Base-by-base conservation (phyloP, 2,797 vertebrate species). In the Onychomys leucogaster region DNA sequence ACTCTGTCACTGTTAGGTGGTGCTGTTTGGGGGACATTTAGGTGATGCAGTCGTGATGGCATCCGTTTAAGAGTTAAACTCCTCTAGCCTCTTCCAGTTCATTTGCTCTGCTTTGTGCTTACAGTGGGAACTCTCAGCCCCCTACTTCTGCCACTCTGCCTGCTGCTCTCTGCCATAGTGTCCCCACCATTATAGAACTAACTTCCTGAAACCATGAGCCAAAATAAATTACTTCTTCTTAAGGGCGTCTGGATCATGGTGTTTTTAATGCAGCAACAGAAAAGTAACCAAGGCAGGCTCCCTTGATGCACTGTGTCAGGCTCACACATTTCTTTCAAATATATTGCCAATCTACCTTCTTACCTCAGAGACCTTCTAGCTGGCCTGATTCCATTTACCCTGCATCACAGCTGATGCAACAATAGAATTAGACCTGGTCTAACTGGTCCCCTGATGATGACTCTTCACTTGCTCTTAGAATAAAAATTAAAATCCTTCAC, bases 401-500 rank as follows among this genome's bases (percentile, higher is more conserved):
- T 41, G 21, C 0, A 32, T 52, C 86, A 49, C 34, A 84, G 32
- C 34, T 49, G 43, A 88, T 73, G 1, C 65, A 43, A 76, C 8
- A 32, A 32, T 37, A 88, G 57, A 95, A 27, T 34, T n/a, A 71
- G 82, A 71, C 29, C 3, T 76, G 9, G 4, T 84, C 16, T 75
- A 55, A 52, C 37, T 55, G 57, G 41, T 59, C 12, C 12, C 43
- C 89, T 82, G n/a, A 41, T 77, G 89, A 81, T 71, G 57, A 82
- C 4, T 81, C 77, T 94, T 71, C 29, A 27, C 8, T 91, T 67
- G 3, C 73, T 89, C 29, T 88, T 88, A 87, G 32, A 96, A 80
- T 88, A 81, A 97, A 95, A 21, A 49, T 52, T 77, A 89, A 21
- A 90, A 88, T 88, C 9, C 5, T 90, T 78, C 69, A 17, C 3